Base-by-base conservation (phyloP, 2,888 invertebrate species). In the Strigamia maritima region DNA sequence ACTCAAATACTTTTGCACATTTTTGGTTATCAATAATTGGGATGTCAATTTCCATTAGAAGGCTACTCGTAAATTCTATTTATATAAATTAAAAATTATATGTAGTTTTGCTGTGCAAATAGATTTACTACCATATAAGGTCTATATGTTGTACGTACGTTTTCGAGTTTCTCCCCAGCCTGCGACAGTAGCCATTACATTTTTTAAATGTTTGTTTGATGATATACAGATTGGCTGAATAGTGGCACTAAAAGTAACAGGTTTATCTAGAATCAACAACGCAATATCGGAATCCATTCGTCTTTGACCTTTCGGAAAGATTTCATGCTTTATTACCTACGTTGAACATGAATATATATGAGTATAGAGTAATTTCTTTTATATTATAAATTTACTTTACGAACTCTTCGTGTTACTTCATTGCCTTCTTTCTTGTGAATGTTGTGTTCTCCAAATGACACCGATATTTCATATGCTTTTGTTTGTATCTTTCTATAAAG, bases 151-250 rank as follows among this genome's bases (percentile, higher is more conserved):
- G 16, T 44, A 44, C 16, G 3, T 60, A 60, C 60, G 22, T 22
- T 60, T 14, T 10, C 4, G 60, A 10, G 75, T 75, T 75, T 75
- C n/a, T 28, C 75, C 75, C 75, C 75, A 75, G 19, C 75, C 75
- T 28, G 19, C 19, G 6, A n/a, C 75, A n/a, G 28, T 75, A 10
- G 35, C 75, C 26, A 26, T 28, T 7, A 35, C 75, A 14, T 10
- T 8, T 22, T 16, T 31, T 10, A 75, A 28, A 75, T 75, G n/a
- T 16, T 7, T 75, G 10, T 75, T 75, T 19, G 35, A 35, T 28
- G 26, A 28, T 19, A 75, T 28, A 19, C 75, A 75, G 16, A 75
- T 26, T 75, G 75, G 75, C 16, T 75, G 10, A 35, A 75, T 75
- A 19, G 31, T n/a, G 16, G 26, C 75, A 75, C 16, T 75, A n/a